These are phyloP conservation scores for Paramuricea clavata DNA, from an alignment of 92 coral and sea anemone genomes.

Conservation along the genomic window DNA sequence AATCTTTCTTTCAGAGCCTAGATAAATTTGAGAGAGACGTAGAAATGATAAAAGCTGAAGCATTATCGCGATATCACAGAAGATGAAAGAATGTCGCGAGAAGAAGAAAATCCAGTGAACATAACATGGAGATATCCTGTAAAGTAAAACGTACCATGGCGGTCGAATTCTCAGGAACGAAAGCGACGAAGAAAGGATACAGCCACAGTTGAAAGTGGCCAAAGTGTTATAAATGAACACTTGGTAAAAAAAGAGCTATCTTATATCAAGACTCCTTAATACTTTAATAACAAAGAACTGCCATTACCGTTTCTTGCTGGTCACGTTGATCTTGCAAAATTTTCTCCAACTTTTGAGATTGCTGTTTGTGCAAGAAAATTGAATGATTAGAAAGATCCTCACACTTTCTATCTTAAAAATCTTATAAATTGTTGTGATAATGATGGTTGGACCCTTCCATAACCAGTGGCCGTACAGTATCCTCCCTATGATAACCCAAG, in stretches of 20 bases:
- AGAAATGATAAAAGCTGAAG: neutral
- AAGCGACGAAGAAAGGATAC: too few species aligned
- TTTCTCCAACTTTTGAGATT: slow-evolving; percentile 85
- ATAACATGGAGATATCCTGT: neutral
- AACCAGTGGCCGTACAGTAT: too few species aligned
- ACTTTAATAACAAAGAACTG: neutral
- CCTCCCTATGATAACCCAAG: too few species aligned
- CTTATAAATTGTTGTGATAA: too few species aligned
- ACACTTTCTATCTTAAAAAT: too few species aligned
- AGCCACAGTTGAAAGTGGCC: too few species aligned
- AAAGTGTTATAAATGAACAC: too few species aligned
- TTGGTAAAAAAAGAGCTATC: too few species aligned
- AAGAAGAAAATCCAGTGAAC: neutral
- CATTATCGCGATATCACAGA: neutral
- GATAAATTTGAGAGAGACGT: neutral
- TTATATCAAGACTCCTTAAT: neutral
- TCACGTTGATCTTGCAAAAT: slow-evolving; percentile 75
- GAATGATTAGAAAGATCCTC: neutral
- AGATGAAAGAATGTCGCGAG: neutral
- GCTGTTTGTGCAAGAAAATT: slow-evolving; percentile 46
- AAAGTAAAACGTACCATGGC: too few species aligned
- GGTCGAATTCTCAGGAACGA: too few species aligned
- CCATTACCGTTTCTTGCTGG: slow-evolving; percentile 84
- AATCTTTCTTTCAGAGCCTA: slow-evolving; percentile 91
- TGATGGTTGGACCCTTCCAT: too few species aligned